Conservation (phyloP, 2,797 vertebrate species). For the Phrynocephalus guinanensis region DNA sequence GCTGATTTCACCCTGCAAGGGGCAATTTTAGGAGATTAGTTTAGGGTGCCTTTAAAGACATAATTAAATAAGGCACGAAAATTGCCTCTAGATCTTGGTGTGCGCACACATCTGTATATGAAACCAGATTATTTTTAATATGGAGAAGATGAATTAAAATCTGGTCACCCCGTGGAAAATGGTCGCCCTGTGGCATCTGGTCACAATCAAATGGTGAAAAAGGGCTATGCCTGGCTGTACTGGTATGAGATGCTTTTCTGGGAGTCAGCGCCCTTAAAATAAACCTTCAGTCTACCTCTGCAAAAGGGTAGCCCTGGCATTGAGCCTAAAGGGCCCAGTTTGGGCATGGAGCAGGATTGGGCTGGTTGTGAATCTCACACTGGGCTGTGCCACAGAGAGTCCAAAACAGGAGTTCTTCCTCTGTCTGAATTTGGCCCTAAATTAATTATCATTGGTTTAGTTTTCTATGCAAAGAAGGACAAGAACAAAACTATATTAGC, state of each 20-base stretch:
- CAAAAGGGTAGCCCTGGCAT: too few relatives aligned
- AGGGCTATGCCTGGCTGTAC: too few relatives aligned
- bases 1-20: constrained; percentile 43
- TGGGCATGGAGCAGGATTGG: too few relatives aligned
- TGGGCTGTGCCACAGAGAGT: too few relatives aligned
- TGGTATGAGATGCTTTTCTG: too few relatives aligned
- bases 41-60: constrained; percentile 32
- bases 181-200: constrained; percentile 39
- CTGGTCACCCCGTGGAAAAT: constrained; percentile 48
- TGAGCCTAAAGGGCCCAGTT: too few relatives aligned
- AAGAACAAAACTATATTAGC: constrained; percentile 69
- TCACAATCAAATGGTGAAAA: too few relatives aligned
- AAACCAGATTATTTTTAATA: constrained; percentile 50
- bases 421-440: too few relatives aligned
- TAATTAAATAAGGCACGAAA: constrained; percentile 40
- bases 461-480: constrained; percentile 52
- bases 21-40: constrained; percentile 43
- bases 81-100: constrained; percentile 34
- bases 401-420: too few relatives aligned
- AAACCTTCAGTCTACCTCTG: too few relatives aligned
- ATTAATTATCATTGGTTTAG: constrained; percentile 36
- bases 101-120: constrained; percentile 10
- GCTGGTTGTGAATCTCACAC: too few relatives aligned
- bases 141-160: constrained; percentile 40
- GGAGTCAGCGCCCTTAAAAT: too few relatives aligned